Evolutionary conservation across 2,797 vertebrate species (phyloP).

Genomic region (Sebastolobus altivelis): DNA sequence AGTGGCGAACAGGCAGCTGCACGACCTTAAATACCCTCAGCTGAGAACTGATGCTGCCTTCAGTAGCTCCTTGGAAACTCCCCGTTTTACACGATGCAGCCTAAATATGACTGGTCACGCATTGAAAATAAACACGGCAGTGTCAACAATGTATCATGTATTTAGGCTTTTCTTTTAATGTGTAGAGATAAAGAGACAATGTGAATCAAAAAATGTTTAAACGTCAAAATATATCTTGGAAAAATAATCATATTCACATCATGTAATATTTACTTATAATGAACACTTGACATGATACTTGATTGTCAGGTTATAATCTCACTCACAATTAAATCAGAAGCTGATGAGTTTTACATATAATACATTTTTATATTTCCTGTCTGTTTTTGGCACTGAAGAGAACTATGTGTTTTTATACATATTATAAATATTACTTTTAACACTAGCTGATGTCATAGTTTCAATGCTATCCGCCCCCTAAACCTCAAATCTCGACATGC

Average conservation of each 20-base stretch:
- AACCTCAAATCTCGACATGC: background rate
- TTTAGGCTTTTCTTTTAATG: background rate
- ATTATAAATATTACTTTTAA: background rate
- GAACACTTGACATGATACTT: background rate
- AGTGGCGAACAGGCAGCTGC: constrained; percentile 28
- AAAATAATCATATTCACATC: background rate
- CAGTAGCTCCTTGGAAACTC: constrained; percentile 39
- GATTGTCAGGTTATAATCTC: background rate
- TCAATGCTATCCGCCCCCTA: background rate
- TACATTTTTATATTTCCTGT: background rate
- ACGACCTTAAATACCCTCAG: constrained; percentile 69
- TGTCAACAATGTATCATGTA: background rate
- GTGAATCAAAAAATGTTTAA: background rate
- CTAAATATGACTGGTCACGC: background rate
- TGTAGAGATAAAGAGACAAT: background rate
- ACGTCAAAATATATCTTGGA: background rate
- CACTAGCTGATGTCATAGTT: background rate
- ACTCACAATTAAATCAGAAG: background rate
- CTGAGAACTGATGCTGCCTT: constrained; percentile 51
- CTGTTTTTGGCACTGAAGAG: background rate
- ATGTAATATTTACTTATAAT: background rate
- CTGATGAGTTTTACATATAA: background rate
- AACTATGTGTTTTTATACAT: background rate
- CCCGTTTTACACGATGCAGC: background rate
- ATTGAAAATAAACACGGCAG: background rate